Conservation (phyloP, 1,140 invertebrate species). For the Nebria ingens region DNA sequence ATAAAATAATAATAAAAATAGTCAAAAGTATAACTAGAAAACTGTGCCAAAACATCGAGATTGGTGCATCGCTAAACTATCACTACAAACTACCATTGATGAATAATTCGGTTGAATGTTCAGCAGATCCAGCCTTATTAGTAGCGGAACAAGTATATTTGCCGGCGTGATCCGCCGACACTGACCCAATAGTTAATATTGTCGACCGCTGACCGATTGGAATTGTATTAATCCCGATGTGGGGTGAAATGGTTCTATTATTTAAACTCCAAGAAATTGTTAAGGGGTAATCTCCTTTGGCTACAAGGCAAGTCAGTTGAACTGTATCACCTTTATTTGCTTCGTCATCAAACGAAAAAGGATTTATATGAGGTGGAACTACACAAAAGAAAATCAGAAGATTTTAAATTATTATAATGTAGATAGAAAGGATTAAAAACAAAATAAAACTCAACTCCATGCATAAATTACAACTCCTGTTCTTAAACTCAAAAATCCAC, state of each 20-base stretch:
- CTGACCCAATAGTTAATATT: slow-evolving; percentile 57
- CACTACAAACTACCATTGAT: slow-evolving; percentile 47
- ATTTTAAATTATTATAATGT: no score
- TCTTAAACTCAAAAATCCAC: no score
- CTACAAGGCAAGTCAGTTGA: slow-evolving; percentile 55
- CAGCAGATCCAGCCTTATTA: slow-evolving; percentile 48
- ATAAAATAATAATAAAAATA: slow-evolving; percentile 7
- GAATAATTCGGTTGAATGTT: slow-evolving; percentile 38
- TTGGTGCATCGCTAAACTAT: not conserved
- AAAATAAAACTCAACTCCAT: no score
- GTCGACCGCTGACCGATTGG: slow-evolving; percentile 58
- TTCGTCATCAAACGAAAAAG: slow-evolving; percentile 44
- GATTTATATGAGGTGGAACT: slow-evolving; percentile 44
- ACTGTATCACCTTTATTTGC: slow-evolving; percentile 57
- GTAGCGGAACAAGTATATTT: slow-evolving; percentile 61
- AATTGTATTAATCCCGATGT: slow-evolving; percentile 47
- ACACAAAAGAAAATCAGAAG: slow-evolving; percentile 5
- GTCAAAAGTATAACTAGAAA: slow-evolving; percentile 25
- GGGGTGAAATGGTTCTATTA: slow-evolving; percentile 32
- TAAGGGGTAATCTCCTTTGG: slow-evolving; percentile 59
- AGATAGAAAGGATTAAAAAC: not conserved
- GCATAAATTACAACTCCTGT: no score
- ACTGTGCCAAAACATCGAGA: slow-evolving; percentile 15
- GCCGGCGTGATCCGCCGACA: slow-evolving; percentile 56
- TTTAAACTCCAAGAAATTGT: slow-evolving; percentile 53